phyloP scores from a whole-genome alignment of 1,140 invertebrate species.

The Episyrphus balteatus region DNA sequence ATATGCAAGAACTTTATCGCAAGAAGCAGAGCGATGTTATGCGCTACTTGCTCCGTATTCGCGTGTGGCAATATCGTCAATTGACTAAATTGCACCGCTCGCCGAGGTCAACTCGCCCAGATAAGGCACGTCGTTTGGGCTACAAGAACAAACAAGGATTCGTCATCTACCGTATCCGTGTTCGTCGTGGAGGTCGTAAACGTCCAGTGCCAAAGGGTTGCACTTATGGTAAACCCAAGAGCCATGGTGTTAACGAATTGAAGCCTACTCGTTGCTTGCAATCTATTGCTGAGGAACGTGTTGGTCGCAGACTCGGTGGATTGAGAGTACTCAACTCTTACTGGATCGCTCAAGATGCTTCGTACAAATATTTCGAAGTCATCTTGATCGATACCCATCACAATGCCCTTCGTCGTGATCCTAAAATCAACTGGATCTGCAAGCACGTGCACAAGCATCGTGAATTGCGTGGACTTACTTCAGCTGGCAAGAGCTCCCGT shows the following conservation, averaged over 20 bases:
- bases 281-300: constrained; percentile 95
- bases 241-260: constrained; percentile 96
- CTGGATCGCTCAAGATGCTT: constrained; percentile 98
- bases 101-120: constrained; percentile 91
- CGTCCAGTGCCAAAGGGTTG: constrained; percentile 96
- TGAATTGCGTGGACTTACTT: constrained; percentile 95
- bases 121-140: constrained; percentile 94
- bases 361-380: constrained; percentile 98
- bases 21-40: constrained; percentile 99
- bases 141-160: constrained; percentile 98
- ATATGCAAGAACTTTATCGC: constrained; percentile 96
- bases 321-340: constrained; percentile 95
- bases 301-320: constrained; percentile 84
- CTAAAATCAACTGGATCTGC: constrained; percentile 97
- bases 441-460: constrained; percentile 96
- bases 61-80: constrained; percentile 98
- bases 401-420: constrained; percentile 89
- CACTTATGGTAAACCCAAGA: constrained; percentile 98
- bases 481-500: constrained; percentile 87
- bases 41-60: constrained; percentile 82
- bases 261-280: constrained; percentile 92
- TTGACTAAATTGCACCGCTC: constrained; percentile 88
- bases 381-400: constrained; percentile 91
- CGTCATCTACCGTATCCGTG: constrained; percentile 93
- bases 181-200: constrained; percentile 96